Conservation (phyloP, 2,888 invertebrate species). For the Hydraecia micacea region DNA sequence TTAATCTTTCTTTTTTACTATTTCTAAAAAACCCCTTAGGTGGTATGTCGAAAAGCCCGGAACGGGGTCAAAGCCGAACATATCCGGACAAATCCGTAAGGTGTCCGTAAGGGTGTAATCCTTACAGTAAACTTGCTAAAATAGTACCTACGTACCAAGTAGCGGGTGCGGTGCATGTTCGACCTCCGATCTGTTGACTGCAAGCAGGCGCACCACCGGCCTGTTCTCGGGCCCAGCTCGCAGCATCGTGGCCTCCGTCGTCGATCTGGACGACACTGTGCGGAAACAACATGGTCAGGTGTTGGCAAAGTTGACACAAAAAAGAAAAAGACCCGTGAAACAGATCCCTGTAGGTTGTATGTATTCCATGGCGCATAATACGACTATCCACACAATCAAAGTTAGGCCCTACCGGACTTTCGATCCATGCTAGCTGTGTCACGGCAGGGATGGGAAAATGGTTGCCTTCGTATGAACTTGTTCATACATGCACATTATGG, state of each 20-base stretch:
- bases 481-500: neutral
- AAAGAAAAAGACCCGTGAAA: neutral
- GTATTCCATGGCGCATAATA: neutral
- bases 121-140: neutral
- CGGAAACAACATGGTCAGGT: slow-evolving; percentile 7
- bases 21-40: too few species aligned
- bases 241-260: slow-evolving; percentile 72
- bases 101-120: neutral
- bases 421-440: neutral
- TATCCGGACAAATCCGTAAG: too few species aligned
- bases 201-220: slow-evolving; percentile 82
- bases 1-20: too few species aligned
- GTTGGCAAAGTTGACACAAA: neutral
- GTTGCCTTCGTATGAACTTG: neutral
- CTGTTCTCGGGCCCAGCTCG: slow-evolving; percentile 71
- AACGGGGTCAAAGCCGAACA: neutral
- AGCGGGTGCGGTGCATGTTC: slow-evolving; percentile 78
- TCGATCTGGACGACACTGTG: slow-evolving; percentile 80
- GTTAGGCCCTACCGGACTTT: neutral
- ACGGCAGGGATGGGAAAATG: neutral
- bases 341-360: neutral
- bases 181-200: slow-evolving; percentile 81
- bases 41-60: neutral
- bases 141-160: slow-evolving; percentile 71
- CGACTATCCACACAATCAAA: neutral